A percentile compares a stretch with the other conserved stretches of the same genome.
These are phyloP conservation scores for Polyommatus iphigenia DNA, from an alignment of 2,888 invertebrate genomes.

Conservation along the genomic window DNA sequence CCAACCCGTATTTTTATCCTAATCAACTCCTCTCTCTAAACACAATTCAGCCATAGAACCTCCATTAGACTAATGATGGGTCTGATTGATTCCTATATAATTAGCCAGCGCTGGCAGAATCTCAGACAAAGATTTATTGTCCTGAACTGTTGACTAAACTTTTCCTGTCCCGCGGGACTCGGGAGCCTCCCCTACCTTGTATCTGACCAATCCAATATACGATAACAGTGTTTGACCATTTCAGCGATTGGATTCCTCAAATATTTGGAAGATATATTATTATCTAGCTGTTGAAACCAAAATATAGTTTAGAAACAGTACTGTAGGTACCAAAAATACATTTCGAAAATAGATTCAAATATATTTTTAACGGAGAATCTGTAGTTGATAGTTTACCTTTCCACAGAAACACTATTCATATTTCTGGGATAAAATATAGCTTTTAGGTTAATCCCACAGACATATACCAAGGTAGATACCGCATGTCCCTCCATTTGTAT, in stretches of 20 bases:
- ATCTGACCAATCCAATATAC: not conserved
- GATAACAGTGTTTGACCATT: not conserved
- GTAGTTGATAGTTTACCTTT: too few relatives aligned
- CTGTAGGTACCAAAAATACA: not conserved
- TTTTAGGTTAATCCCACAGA: too few relatives aligned
- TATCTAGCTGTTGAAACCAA: not conserved
- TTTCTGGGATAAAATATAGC: too few relatives aligned
- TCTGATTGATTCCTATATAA: not conserved
- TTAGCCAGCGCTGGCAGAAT: not conserved
- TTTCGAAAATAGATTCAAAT: too few relatives aligned
- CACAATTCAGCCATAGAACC: not conserved
- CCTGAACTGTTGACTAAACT: not conserved
- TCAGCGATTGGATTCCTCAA: not conserved
- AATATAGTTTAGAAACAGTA: not conserved
- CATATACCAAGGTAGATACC: too few relatives aligned
- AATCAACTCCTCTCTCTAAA: not conserved
- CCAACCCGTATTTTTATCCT: too few relatives aligned
- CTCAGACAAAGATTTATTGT: not conserved
- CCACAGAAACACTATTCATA: too few relatives aligned
- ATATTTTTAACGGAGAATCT: too few relatives aligned
- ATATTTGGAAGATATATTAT: not conserved
- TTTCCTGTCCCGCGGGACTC: not conserved
- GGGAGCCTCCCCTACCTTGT: conserved; percentile 3
- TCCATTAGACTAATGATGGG: not conserved
- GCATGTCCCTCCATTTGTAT: too few relatives aligned